Conservation (phyloP, 1,140 invertebrate genomes). For the Drosophila watanabei region DNA sequence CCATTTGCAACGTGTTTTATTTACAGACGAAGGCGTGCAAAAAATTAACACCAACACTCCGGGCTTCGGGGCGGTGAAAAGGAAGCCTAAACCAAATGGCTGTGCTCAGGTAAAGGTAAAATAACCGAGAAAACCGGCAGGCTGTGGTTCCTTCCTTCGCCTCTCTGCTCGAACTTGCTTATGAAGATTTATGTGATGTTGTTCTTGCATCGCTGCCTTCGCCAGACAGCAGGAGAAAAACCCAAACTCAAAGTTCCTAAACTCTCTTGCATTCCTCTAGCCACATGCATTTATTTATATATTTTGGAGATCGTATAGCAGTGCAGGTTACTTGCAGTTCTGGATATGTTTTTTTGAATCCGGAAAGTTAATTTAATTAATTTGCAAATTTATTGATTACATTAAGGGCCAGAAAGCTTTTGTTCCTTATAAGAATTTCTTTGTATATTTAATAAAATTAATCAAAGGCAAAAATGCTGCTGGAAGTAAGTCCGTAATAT, state of each 20-base stretch:
- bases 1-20: conserved; percentile 76
- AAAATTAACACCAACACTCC: conserved; percentile 63
- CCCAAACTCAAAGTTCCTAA: not conserved
- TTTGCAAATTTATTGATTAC: not conserved
- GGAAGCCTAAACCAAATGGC: conserved; percentile 59
- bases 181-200: conserved; percentile 77
- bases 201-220: conserved; percentile 69
- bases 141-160: conserved; percentile 37
- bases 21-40: conserved; percentile 71
- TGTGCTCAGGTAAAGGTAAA: conserved; percentile 68
- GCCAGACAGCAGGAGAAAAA: conserved; percentile 49
- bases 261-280: conserved; percentile 1
- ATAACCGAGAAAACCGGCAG: conserved; percentile 51
- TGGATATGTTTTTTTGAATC: no score
- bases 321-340: no score
- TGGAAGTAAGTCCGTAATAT: no score
- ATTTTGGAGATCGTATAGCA: not conserved
- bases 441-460: not conserved
- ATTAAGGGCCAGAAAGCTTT: not conserved
- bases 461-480: no score
- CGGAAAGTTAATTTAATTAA: not conserved
- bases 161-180: conserved; percentile 64
- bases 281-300: not conserved
- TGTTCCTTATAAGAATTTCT: not conserved
- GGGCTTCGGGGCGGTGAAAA: not conserved